phyloP scores from a whole-genome alignment of 2,888 invertebrate species.

The Falcaria lacertinaria region DNA sequence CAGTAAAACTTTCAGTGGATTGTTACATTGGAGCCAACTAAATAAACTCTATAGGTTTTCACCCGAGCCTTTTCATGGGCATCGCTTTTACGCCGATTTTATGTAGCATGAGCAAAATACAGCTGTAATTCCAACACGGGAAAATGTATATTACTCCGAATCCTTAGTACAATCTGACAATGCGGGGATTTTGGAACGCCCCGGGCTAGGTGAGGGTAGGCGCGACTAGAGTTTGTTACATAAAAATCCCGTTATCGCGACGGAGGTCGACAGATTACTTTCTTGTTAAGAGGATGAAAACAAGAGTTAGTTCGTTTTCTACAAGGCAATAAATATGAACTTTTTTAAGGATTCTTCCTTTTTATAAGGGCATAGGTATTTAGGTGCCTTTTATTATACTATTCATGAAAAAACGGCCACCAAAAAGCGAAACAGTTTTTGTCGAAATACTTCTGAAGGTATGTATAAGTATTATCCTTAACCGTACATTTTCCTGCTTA shows the following conservation, averaged over 20 bases:
- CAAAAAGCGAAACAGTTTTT: constrained; percentile 9
- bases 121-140: constrained; percentile 71
- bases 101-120: constrained; percentile 72
- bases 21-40: constrained; percentile 68
- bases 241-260: constrained; percentile 78
- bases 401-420: constrained; percentile 25
- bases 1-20: constrained; percentile 71
- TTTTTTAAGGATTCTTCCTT: constrained; percentile 55
- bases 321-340: constrained; percentile 66
- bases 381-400: constrained; percentile 41
- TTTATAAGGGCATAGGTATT: constrained; percentile 45
- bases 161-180: constrained; percentile 72
- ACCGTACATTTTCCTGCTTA: not conserved
- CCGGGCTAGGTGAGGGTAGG: constrained; percentile 75
- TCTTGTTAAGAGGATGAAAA: constrained; percentile 78
- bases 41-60: constrained; percentile 64
- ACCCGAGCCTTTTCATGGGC: constrained; percentile 57
- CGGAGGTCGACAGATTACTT: constrained; percentile 77
- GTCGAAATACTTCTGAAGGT: not conserved
- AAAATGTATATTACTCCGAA: constrained; percentile 74
- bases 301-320: constrained; percentile 71
- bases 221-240: constrained; percentile 75
- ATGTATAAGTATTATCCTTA: not conserved
- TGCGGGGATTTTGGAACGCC: constrained; percentile 71
- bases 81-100: constrained; percentile 72